Conservation (phyloP, 2,797 vertebrate genomes). For the Falco columbarius region DNA sequence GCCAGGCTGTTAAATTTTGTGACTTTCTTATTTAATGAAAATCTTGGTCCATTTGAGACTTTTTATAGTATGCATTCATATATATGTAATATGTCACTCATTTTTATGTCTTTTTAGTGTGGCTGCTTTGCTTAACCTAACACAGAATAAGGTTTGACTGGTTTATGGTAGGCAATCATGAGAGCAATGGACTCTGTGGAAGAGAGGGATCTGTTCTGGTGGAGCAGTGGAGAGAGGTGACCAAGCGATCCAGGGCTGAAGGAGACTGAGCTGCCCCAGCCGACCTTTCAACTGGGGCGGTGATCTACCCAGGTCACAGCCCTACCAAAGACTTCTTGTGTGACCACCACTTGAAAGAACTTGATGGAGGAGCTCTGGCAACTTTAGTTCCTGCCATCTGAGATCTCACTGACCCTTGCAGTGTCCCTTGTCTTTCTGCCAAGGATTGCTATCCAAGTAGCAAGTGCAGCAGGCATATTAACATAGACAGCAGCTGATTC, state of each 20-base stretch:
- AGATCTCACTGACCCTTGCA: background rate
- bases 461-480: background rate
- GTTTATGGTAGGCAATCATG: conserved; percentile 19
- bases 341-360: background rate
- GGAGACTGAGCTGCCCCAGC: background rate
- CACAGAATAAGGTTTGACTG: background rate
- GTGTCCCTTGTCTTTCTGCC: background rate
- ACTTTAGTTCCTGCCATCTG: background rate
- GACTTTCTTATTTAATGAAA: conserved; percentile 3
- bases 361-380: background rate
- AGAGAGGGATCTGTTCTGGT: background rate
- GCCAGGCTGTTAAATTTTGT: background rate
- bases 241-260: background rate
- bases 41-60: background rate
- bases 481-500: background rate
- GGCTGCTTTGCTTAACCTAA: background rate
- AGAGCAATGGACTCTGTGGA: background rate
- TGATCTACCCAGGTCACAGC: fast-evolving
- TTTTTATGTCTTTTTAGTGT: background rate
- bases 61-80: background rate
- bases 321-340: background rate
- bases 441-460: background rate
- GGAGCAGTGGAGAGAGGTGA: background rate
- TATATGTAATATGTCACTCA: background rate
- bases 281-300: background rate